Conservation (phyloP, 37 sponge, comb jelly and placozoan genomes). For the Crambe crambe region DNA sequence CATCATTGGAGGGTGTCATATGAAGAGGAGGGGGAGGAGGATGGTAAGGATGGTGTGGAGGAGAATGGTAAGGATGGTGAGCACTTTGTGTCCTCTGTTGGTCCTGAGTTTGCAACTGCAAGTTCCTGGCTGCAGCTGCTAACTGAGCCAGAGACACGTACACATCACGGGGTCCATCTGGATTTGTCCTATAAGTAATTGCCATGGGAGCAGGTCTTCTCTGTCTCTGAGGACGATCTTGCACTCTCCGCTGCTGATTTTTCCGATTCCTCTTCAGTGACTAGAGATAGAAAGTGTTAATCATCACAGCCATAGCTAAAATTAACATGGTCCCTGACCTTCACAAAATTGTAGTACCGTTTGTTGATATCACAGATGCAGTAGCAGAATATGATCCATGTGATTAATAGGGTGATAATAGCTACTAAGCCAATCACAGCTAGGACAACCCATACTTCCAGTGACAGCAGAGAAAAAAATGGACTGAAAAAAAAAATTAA, state of each 20-base stretch:
- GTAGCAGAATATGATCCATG: background rate
- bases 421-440: no score
- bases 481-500: no score
- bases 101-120: no score
- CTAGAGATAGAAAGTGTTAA: no score
- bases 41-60: no score
- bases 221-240: background rate
- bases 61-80: no score
- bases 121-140: background rate
- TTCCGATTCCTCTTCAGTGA: background rate
- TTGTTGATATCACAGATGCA: background rate
- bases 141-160: background rate
- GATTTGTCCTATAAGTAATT: background rate
- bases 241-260: background rate
- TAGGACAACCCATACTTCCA: no score
- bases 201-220: background rate
- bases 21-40: no score
- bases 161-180: background rate
- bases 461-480: no score
- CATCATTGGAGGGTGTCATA: no score
- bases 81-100: no score
- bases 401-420: background rate
- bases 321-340: background rate
- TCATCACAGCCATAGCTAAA: no score
- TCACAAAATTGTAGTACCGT: background rate